Evolutionary conservation across 2,888 invertebrate species (phyloP), one percentile per base, ranked within the genome.

Genomic region (Bruchidius siliquastri): DNA sequence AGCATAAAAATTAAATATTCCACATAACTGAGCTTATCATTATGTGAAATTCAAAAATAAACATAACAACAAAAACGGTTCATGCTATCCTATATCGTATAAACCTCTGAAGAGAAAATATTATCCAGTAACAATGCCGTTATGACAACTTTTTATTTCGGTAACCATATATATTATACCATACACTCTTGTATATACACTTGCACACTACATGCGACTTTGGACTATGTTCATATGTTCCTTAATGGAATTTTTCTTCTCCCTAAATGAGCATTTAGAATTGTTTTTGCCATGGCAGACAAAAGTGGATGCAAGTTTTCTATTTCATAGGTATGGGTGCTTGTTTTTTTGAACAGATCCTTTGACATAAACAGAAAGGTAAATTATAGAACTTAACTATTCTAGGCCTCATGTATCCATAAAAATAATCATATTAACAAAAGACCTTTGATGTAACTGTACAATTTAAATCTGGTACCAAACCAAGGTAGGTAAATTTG

Each of bases 261-360:
- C 81, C 83, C 84, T 84, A 81, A 76, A 80, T 86, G 86, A 86
- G 86, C 86, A 85, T 86, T 86, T 86, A 86, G 86, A 86, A 86
- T 86, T 84, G 83, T 83, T 80, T 72, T 79, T 73, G 75, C 73
- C 77, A 74, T 74, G 78, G 77, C 80, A 77, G 69, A 74, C 72
- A 67, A 71, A 72, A 77, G 49, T 49, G 49, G 49, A 49, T 8
- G 49, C 49, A 49, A 49, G 49, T 4, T 49, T 49, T 18, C 49
- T 49, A 13, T 49, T 49, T 13, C 13, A 49, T 13, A 49, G 49
- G 13, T 49, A 4, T 49, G 49, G 18, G 18, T 21, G 32, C 49
- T 71, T 71, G 4, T 32, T 68, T 72, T 71, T 70, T 72, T 49
- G 69, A 22, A 69, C 49, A 67, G 67, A 22, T 69, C 72, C 72